Conservation (phyloP, 2,797 vertebrate species). For the Falco peregrinus region DNA sequence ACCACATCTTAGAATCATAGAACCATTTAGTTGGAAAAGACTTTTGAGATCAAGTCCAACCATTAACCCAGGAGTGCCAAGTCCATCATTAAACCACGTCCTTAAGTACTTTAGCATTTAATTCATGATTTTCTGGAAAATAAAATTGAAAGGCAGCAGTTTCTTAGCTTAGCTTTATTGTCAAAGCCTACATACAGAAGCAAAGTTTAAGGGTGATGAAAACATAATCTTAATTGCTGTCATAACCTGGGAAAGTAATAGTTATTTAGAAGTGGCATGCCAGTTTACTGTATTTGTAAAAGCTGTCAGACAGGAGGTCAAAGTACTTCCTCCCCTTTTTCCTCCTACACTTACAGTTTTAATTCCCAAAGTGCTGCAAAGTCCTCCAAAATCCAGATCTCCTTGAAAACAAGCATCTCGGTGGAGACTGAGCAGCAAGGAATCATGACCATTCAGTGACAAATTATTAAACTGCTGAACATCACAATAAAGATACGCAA, state of each 20-base stretch:
- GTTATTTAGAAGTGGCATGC: background rate
- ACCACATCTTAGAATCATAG: background rate
- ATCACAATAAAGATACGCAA: background rate
- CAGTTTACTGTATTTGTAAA: background rate
- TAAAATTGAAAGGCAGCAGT: background rate
- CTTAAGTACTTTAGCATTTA: background rate
- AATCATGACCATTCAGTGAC: background rate
- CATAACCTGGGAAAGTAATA: background rate
- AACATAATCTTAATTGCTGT: background rate
- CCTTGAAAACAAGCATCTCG: background rate
- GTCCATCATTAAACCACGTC: too few species aligned
- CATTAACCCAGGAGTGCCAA: too few species aligned
- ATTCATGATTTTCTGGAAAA: background rate
- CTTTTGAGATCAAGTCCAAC: too few species aligned
- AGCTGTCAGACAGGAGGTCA: background rate
- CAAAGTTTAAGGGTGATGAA: background rate
- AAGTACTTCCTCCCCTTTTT: background rate
- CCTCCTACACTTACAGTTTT: background rate
- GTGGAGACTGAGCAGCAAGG: background rate
- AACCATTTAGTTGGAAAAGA: too few species aligned
- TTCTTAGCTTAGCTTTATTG: background rate
- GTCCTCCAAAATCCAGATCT: background rate
- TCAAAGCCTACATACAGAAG: background rate
- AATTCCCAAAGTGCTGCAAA: background rate
- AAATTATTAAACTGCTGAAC: background rate